Evolutionary conservation across 2,113 vertebrate species (phyloP).

Genomic region (Mormyrus lacerda): DNA sequence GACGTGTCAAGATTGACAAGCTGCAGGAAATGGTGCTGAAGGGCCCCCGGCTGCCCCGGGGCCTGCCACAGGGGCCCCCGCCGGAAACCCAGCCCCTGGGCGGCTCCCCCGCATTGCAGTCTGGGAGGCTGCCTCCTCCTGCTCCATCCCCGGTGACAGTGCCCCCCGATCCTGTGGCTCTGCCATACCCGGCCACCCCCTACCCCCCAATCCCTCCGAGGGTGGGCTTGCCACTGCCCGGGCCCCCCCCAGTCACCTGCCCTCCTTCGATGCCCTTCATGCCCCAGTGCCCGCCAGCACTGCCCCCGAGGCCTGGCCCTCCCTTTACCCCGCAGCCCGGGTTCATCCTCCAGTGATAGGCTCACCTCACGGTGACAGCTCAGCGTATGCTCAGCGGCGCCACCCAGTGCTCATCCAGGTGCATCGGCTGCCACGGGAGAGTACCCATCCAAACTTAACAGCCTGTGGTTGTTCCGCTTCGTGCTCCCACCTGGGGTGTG

Average conservation of each 20-base stretch:
- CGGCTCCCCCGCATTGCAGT: conserved; percentile 56
- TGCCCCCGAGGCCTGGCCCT: conserved; percentile 75
- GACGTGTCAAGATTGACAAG: conserved; percentile 92
- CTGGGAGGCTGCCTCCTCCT: conserved; percentile 71
- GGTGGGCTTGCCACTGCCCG: conserved; percentile 55
- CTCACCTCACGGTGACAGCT: conserved; percentile 8
- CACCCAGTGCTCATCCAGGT: background rate
- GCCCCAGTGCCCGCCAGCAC: conserved; percentile 70
- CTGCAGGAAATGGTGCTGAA: conserved; percentile 91
- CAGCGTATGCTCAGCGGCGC: conserved; percentile 30
- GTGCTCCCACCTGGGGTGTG: background rate
- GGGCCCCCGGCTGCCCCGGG: conserved; percentile 64
- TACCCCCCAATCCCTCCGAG: conserved; percentile 82
- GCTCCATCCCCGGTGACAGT: conserved; percentile 59
- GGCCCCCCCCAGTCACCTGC: conserved; percentile 60
- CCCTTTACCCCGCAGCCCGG: conserved; percentile 79
- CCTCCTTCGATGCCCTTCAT: conserved; percentile 60
- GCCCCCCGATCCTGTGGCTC: conserved; percentile 43
- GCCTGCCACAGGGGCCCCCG: conserved; percentile 45
- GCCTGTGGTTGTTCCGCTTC: background rate
- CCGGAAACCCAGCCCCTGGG: conserved; percentile 35
- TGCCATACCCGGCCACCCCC: conserved; percentile 52
- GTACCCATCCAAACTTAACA: background rate
- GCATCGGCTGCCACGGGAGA: background rate
- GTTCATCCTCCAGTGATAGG: conserved; percentile 84